Evolutionary conservation across 2,888 invertebrate species (phyloP), one percentile per base, ranked within the genome.

Genomic region (Rhyacophila evoluta): DNA sequence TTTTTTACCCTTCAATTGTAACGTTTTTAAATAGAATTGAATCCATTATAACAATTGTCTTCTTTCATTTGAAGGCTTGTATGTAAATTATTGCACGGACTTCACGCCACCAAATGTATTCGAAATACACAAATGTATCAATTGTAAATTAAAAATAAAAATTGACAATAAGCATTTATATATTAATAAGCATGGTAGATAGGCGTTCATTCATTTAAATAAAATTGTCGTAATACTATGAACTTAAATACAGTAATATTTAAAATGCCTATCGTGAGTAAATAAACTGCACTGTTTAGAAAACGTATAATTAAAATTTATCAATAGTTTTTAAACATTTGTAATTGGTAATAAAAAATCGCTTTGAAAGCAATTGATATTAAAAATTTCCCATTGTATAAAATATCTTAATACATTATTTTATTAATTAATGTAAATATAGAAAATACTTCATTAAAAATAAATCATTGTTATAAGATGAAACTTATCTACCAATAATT

Each of bases 111-210:
- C 29, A 33, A 33, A 33, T 33, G 29, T 33, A 33, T 33, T 33
- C 29, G 6, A 33, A 33, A 6, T 33, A 33, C 29, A 33, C 6
- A 33, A 33, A 33, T 33, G 29, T 33, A 33, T 33, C 29, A 33
- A 33, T 74, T 33, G 29, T 55, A 33, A 55, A 41, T 19, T 28
- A 29, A 41, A 74, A 74, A n/a, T 29, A 29, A 74, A 41, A 41
- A 73, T 73, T 73, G 73, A 73, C 73, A 73, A 73, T 73, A 73
- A 73, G 73, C 41, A 73, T 73, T 72, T 72, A 72, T 72, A 11
- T 39, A 12, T 12, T 12, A 55, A 25, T 55, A 25, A 15, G 55
- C 55, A 55, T 55, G 55, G 2, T 55, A 55, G 55, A 55, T 55
- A 33, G 29, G 29, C 29, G 29, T 33, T 33, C 6, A 33, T 33